Conservation (phyloP, 2,797 vertebrate genomes). For the Balearica regulorum region DNA sequence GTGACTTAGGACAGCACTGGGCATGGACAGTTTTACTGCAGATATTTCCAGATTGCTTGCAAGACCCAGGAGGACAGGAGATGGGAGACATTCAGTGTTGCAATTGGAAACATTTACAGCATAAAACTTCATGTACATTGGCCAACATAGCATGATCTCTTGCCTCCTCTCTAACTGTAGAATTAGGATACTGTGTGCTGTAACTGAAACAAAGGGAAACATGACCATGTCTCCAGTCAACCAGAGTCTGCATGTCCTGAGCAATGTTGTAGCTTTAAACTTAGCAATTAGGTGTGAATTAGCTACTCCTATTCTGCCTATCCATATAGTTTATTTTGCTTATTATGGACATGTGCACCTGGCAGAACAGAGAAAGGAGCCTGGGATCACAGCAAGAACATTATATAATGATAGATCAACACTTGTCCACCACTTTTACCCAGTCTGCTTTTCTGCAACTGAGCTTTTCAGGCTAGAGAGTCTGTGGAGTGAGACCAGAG, state of each 20-base stretch:
- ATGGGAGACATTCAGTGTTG: neutral
- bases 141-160: neutral
- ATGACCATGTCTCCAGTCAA: neutral
- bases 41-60: neutral
- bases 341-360: rapidly evolving
- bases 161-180: neutral
- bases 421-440: neutral
- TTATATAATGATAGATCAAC: neutral
- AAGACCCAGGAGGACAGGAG: neutral
- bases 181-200: neutral
- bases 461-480: neutral
- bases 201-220: neutral
- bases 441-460: neutral
- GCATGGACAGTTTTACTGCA: neutral
- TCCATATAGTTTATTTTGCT: neutral
- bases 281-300: neutral
- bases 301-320: neutral
- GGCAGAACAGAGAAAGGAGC: neutral
- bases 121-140: neutral
- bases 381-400: neutral
- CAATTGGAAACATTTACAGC: neutral
- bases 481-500: neutral
- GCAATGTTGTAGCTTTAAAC: neutral
- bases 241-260: neutral
- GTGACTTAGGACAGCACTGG: neutral